phyloP scores from a whole-genome alignment of 2,797 vertebrate species.

The Chelon auratus region DNA sequence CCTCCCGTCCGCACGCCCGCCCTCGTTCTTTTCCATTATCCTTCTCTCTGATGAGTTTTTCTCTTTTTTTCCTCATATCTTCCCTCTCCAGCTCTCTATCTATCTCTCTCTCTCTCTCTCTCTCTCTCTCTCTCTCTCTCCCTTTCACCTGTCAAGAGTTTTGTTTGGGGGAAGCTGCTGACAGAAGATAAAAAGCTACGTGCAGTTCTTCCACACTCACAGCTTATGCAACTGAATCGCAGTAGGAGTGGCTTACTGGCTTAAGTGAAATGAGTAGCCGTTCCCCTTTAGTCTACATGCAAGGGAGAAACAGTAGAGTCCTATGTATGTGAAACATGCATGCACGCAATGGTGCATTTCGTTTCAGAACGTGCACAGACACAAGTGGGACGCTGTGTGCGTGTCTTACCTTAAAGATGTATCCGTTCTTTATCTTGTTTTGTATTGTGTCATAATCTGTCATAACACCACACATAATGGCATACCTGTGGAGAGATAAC shows the following conservation, averaged over 20 bases:
- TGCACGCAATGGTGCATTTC: background rate
- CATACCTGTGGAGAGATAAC: conserved; percentile 88
- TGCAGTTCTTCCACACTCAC: conserved; percentile 63
- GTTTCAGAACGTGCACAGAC: background rate
- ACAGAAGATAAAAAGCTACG: conserved; percentile 75
- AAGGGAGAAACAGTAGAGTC: background rate
- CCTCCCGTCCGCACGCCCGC: conserved; percentile 10
- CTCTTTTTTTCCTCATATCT: conserved; percentile 10
- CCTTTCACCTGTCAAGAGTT: conserved; percentile 71
- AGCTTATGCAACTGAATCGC: conserved; percentile 68
- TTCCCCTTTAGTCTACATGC: conserved; percentile 1
- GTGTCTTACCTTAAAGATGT: conserved; percentile 93
- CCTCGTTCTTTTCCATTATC: conserved; percentile 56
- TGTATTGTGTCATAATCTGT: conserved; percentile 94
- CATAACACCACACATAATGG: conserved; percentile 94
- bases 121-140: conserved; percentile 8
- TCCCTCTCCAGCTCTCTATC: conserved; percentile 25
- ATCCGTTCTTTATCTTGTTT: conserved; percentile 96
- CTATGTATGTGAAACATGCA: background rate
- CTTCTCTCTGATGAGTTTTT: conserved; percentile 29
- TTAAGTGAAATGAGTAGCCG: conserved; percentile 13
- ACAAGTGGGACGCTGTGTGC: background rate
- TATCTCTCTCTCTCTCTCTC: conserved; percentile 2
- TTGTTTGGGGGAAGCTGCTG: conserved; percentile 67
- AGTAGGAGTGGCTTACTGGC: conserved; percentile 43